Evolutionary conservation across 2,888 invertebrate genomes (phyloP), one percentile per base, ranked within the genome.

Genomic region (Drosophila mimetica): DNA sequence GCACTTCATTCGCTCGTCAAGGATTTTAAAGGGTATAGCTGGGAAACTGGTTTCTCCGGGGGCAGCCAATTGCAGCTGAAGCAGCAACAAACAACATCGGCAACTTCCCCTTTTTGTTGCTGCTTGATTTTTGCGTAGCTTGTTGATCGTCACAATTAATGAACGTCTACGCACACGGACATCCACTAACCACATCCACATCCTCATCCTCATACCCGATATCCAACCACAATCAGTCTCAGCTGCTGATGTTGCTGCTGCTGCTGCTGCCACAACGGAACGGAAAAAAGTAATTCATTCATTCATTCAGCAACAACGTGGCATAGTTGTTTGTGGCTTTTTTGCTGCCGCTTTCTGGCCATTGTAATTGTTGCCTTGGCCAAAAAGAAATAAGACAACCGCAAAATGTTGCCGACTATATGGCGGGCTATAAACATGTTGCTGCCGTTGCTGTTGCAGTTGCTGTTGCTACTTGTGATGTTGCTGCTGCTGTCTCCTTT

Each of bases 131-230:
- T 80, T 84, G 81, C 78, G 77, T 79, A 84, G 88, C 89, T 89
- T 84, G 89, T 89, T 89, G 88, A 89, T 79, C 86, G 89, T 87
- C 86, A 88, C 89, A 89, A 89, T 89, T 89, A 89, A 89, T 89
- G 89, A 89, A 81, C 86, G 81, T 73, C 84, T 80, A 88, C 83
- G 89, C 88, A 83, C 77, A 80, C 79, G 81, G 81, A 79, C 79
- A 74, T 75, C 77, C 77, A 75, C 74, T 53, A 77, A 76, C 76
- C 77, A 78, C 77, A 77, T 57, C 65, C 76, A 72, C 77, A 73
- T 52, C 59, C 75, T 66, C 76, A 72, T 57, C 53, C 77, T 30
- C 74, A 54, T 47, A 25, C 41, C 61, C 30, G 22, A 41, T 53
- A 48, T 25, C 32, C 52, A 39, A 60, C 54, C 60, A 54, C 60